A percentile compares a stretch with the other conserved stretches of the same genome.
These are phyloP conservation scores for Tetranychus urticae DNA, from an alignment of 1,140 invertebrate species.

Conservation along the genomic window DNA sequence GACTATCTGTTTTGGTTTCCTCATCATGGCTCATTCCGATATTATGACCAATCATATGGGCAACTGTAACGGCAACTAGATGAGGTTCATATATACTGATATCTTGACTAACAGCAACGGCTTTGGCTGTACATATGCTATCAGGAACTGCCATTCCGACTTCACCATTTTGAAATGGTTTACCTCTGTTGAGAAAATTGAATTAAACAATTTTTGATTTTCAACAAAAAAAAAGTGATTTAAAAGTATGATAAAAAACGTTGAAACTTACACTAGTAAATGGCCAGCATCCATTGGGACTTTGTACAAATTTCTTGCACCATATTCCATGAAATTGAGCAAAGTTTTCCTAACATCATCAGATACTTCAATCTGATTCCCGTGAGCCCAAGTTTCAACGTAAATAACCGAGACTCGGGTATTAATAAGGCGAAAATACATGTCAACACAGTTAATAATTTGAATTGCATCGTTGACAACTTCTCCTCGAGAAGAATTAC, in stretches of 20 bases:
- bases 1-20: conserved; percentile 34
- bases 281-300: conserved; percentile 68
- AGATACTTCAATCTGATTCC: conserved; percentile 50
- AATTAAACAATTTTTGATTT: background rate
- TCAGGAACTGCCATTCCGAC: conserved; percentile 74
- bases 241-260: background rate
- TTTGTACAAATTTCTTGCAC: conserved; percentile 49
- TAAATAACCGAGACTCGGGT: conserved; percentile 80
- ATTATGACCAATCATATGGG: conserved; percentile 90
- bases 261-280: conserved; percentile 52
- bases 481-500: conserved; percentile 57
- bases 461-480: conserved; percentile 83
- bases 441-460: conserved; percentile 83
- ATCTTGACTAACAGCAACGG: conserved; percentile 64
- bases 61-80: conserved; percentile 69
- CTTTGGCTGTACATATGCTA: conserved; percentile 65
- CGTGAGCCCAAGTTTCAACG: conserved; percentile 79
- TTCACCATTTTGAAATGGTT: conserved; percentile 52
- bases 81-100: conserved; percentile 78
- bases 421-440: conserved; percentile 78
- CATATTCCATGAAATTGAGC: conserved; percentile 69
- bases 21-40: conserved; percentile 67
- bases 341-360: conserved; percentile 35
- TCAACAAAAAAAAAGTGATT: conserved; percentile 12
- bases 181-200: conserved; percentile 33